phyloP scores from a whole-genome alignment of 2,888 invertebrate species.

The Diachrysia chrysitis region DNA sequence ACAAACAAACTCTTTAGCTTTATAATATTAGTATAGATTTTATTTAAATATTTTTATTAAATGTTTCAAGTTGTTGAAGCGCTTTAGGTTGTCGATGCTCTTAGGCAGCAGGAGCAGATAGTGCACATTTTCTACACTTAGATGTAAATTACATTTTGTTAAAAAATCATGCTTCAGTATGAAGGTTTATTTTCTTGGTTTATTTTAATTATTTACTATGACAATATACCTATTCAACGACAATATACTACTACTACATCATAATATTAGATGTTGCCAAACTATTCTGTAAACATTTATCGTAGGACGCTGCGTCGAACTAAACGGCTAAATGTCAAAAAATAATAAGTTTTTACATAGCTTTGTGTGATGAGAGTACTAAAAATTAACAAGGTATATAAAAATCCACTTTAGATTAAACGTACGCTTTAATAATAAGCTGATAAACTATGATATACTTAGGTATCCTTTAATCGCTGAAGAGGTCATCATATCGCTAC shows the following conservation, averaged over 20 bases:
- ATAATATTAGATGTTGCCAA: not conserved
- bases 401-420: constrained; percentile 30
- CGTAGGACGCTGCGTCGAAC: not conserved
- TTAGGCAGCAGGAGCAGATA: too few relatives aligned
- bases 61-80: too few relatives aligned
- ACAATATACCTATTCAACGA: not conserved
- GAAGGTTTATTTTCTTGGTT: too few relatives aligned
- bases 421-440: constrained; percentile 29
- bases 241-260: not conserved
- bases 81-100: too few relatives aligned
- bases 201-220: not conserved
- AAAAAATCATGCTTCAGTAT: too few relatives aligned
- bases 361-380: not conserved
- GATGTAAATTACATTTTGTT: too few relatives aligned
- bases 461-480: constrained; percentile 48
- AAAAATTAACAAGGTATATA: constrained; percentile 12
- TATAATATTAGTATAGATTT: too few relatives aligned
- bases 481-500: constrained; percentile 36
- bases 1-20: too few relatives aligned
- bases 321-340: not conserved
- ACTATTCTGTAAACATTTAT: not conserved
- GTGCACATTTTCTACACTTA: too few relatives aligned
- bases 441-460: constrained; percentile 32
- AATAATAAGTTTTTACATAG: too few relatives aligned
- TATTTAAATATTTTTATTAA: too few relatives aligned